Evolutionary conservation across 2,113 vertebrate genomes (phyloP), one percentile per base, ranked within the genome.

Genomic region (Xenopus borealis): DNA sequence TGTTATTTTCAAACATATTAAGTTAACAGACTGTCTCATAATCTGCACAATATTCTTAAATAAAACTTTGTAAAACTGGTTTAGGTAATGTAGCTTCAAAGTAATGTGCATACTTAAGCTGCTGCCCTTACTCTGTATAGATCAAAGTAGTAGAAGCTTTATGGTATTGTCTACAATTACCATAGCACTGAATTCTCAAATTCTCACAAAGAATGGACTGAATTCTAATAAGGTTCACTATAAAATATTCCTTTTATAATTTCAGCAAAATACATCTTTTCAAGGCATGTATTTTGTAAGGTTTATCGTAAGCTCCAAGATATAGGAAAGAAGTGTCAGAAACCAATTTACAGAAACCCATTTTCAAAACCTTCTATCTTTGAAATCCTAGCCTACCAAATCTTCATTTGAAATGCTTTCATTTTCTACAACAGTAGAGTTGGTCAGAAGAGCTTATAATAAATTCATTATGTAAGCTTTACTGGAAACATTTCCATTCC

Each of bases 321-420:
- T 20, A 73, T 18, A 78, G 79, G 64, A 71, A 33, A 33, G 50
- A 66, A 72, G 59, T 78, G 71, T 79, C 64, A 55, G 75, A 80
- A 75, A 71, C 78, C 16, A 52, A 0, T 82, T 81, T 84, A 17
- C 78, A 75, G 62, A 71, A 65, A 71, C 45, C 12, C 71, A 65
- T 79, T 27, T 70, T 69, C 46, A 78, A 84, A 69, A 71, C 30
- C 72, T 67, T 66, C 70, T 82, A 50, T 71, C 68, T 23, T 12
- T 76, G 27, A 78, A 82, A 47, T 75, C 79, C 52, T 61, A 40
- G 13, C 46, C 68, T 62, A 69, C 65, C 64, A 72, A n/a, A 76
- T 83, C 79, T 82, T 78, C 69, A 69, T 79, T 80, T 73, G 78
- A 81, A 78, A 66, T 16, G 59, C 73, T 64, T 79, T 83, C 62